Evolutionary conservation across 2,113 vertebrate species (phyloP).

Genomic region (Lanius ludovicianus): DNA sequence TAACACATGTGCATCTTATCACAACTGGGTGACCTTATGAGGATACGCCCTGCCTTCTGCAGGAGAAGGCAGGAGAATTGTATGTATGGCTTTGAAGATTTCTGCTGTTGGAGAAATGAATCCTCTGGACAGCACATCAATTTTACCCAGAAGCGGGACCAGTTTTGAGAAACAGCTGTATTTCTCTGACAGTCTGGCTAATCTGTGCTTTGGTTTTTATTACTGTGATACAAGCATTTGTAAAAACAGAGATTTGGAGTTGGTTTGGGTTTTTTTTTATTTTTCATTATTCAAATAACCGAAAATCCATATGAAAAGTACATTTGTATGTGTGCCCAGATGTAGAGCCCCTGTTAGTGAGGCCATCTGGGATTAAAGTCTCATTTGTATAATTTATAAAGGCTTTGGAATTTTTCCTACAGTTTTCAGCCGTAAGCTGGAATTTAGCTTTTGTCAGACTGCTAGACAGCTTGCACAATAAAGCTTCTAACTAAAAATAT

Average conservation of each 20-base stretch:
- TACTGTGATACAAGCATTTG: background rate
- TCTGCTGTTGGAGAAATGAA: background rate
- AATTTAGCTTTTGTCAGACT: constrained; percentile 32
- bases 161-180: background rate
- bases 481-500: constrained; percentile 26
- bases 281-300: constrained; percentile 32
- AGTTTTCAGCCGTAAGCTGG: constrained; percentile 26
- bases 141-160: background rate
- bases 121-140: background rate
- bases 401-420: constrained; percentile 54
- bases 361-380: constrained; percentile 63
- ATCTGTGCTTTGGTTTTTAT: background rate
- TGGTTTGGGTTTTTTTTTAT: background rate
- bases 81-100: background rate
- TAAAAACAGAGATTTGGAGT: background rate
- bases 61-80: background rate
- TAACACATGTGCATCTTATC: fast-evolving
- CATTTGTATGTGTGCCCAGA: constrained; percentile 18
- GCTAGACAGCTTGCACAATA: constrained; percentile 42
- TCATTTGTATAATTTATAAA: constrained; percentile 65
- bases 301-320: constrained; percentile 36
- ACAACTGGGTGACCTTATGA: background rate
- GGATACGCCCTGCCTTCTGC: background rate
- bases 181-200: background rate
- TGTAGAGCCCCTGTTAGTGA: background rate